A percentile compares a stretch with the other conserved stretches of the same genome.
phyloP scores from a whole-genome alignment of 1,140 invertebrate species.

The Maconellicoccus hirsutus region DNA sequence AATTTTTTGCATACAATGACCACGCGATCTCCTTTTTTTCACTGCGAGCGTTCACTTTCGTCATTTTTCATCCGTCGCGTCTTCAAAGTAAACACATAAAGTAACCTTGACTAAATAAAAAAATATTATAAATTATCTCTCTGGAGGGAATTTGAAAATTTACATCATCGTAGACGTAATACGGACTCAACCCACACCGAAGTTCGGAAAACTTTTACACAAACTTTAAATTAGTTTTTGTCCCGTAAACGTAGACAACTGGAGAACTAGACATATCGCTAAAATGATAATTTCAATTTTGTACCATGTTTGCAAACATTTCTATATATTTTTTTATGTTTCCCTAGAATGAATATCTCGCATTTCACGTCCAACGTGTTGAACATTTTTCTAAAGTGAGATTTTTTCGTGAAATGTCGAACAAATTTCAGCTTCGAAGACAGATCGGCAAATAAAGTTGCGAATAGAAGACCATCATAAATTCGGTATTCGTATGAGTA shows the following conservation, averaged over 20 bases:
- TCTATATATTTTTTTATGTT: background rate
- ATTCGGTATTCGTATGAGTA: too few relatives aligned
- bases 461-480: too few relatives aligned
- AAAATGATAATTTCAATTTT: background rate
- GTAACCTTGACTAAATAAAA: background rate
- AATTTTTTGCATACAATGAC: background rate
- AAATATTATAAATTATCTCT: background rate
- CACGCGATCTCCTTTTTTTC: too few relatives aligned
- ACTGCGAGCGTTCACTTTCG: too few relatives aligned
- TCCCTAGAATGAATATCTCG: background rate
- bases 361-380: too few relatives aligned
- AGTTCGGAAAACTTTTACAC: background rate
- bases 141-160: background rate
- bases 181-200: too few relatives aligned
- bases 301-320: background rate
- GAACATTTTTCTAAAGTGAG: too few relatives aligned
- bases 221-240: constrained; percentile 1
- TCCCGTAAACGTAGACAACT: background rate
- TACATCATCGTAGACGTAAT: background rate
- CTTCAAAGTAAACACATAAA: background rate
- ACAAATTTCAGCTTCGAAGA: too few relatives aligned
- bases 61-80: too few relatives aligned
- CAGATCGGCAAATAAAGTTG: too few relatives aligned
- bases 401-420: too few relatives aligned
- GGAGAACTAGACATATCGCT: background rate